Conservation (phyloP, 23 tunicate species). For the Halocynthia aurantium region DNA sequence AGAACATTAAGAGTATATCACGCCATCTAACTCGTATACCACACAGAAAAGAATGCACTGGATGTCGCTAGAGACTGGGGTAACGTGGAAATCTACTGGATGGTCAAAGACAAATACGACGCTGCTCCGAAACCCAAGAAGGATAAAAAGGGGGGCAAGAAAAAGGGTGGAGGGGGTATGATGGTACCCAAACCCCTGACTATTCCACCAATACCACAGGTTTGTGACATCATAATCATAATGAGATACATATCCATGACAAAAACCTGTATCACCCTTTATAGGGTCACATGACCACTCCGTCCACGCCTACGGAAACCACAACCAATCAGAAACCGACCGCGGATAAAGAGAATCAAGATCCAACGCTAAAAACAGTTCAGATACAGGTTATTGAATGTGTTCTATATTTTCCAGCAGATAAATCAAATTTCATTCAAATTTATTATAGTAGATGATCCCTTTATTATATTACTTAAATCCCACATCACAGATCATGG, state of each 20-base stretch:
- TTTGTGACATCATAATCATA: neutral
- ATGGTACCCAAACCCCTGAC: conserved; percentile 59
- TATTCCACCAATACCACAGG: conserved; percentile 80
- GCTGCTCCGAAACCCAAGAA: conserved; percentile 93
- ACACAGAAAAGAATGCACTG: conserved; percentile 73
- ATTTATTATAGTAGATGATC: neutral
- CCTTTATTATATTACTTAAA: neutral
- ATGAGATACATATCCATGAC: neutral
- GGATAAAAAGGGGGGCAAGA: conserved; percentile 60
- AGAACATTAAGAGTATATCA: neutral
- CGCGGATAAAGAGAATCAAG: conserved; percentile 3
- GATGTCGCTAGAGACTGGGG: conserved; percentile 97
- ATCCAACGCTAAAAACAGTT: conserved; percentile 1
- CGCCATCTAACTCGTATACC: neutral
- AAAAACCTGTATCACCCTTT: conserved; percentile 8
- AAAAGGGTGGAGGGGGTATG: conserved; percentile 13
- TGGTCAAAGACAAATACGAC: conserved; percentile 80
- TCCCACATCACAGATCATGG: conserved; percentile 8
- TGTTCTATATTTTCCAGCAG: neutral
- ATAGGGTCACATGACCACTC: conserved; percentile 49
- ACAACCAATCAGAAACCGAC: neutral
- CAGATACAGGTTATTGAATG: conserved; percentile 1
- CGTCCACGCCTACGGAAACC: conserved; percentile 18
- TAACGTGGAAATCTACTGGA: conserved; percentile 41
- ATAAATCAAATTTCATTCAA: neutral